phyloP scores from a whole-genome alignment of 2,888 invertebrate genomes.

The Phymatocera aterrima region DNA sequence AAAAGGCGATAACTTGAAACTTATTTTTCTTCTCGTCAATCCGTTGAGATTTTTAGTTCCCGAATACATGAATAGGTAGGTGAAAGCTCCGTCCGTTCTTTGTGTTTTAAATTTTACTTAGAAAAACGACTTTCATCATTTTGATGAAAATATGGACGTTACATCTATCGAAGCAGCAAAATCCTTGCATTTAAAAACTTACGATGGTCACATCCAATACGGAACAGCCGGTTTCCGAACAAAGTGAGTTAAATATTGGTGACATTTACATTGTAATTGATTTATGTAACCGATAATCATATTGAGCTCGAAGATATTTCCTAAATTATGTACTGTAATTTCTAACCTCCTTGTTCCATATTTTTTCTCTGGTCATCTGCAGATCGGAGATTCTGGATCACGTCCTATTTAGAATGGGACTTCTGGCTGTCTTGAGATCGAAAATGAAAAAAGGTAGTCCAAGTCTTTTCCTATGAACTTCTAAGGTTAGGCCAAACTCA shows the following conservation, averaged over 20 bases:
- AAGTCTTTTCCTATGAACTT: no score
- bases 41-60: no score
- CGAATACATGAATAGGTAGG: neutral
- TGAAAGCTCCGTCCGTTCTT: neutral
- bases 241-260: slow-evolving; percentile 78
- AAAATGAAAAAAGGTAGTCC: slow-evolving; percentile 86
- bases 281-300: slow-evolving; percentile 11
- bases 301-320: neutral
- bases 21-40: neutral
- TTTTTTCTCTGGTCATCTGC: slow-evolving; percentile 59
- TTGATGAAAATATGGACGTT: slow-evolving; percentile 54
- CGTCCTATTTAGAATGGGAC: slow-evolving; percentile 96
- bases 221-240: slow-evolving; percentile 92
- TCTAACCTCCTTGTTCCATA: neutral
- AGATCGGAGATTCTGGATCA: slow-evolving; percentile 92
- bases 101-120: no score
- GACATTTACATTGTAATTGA: slow-evolving; percentile 33
- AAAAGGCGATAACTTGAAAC: neutral
- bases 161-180: slow-evolving; percentile 76
- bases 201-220: slow-evolving; percentile 83
- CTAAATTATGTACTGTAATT: neutral
- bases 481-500: no score
- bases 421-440: slow-evolving; percentile 93
- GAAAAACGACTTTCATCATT: neutral
- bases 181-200: slow-evolving; percentile 86